Evolutionary conservation across 2,888 invertebrate genomes (phyloP).

Genomic region (Dryobotodes eremita): DNA sequence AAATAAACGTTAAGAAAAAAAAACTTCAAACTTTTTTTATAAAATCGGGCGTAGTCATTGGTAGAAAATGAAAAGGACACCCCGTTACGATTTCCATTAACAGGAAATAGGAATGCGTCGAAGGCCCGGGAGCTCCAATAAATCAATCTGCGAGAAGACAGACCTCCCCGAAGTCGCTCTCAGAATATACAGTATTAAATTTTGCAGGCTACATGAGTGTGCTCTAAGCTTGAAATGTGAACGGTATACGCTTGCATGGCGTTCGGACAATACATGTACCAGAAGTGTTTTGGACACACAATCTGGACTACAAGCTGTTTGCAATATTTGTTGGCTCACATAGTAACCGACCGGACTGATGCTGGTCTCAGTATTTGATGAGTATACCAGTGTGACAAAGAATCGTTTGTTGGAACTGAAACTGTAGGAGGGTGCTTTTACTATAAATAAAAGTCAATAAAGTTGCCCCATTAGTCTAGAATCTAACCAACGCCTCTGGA

Average conservation of each 20-base stretch:
- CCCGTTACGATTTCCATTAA: conserved; percentile 84
- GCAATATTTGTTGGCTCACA: conserved; percentile 49
- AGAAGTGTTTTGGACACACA: conserved; percentile 57
- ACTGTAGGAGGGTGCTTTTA: background rate
- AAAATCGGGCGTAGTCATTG: conserved; percentile 74
- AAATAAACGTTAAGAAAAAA: conserved; percentile 58
- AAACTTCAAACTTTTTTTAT: conserved; percentile 58
- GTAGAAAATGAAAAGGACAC: conserved; percentile 82
- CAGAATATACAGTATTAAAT: conserved; percentile 73
- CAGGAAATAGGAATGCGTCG: conserved; percentile 78
- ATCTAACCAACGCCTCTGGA: background rate
- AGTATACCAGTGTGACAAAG: conserved; percentile 24
- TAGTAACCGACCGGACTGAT: conserved; percentile 12
- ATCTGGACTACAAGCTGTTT: conserved; percentile 47
- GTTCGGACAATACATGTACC: conserved; percentile 52
- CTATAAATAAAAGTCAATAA: conserved; percentile 25
- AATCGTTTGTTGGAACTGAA: background rate
- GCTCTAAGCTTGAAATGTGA: conserved; percentile 61
- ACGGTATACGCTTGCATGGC: conserved; percentile 46
- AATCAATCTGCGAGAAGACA: conserved; percentile 81
- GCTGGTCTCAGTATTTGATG: conserved; percentile 25
- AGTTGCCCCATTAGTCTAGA: background rate
- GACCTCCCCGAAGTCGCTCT: conserved; percentile 71
- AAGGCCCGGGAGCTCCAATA: conserved; percentile 79
- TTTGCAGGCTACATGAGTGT: conserved; percentile 65